phyloP scores from a whole-genome alignment of 2,797 vertebrate species.

The Prionace glauca region DNA sequence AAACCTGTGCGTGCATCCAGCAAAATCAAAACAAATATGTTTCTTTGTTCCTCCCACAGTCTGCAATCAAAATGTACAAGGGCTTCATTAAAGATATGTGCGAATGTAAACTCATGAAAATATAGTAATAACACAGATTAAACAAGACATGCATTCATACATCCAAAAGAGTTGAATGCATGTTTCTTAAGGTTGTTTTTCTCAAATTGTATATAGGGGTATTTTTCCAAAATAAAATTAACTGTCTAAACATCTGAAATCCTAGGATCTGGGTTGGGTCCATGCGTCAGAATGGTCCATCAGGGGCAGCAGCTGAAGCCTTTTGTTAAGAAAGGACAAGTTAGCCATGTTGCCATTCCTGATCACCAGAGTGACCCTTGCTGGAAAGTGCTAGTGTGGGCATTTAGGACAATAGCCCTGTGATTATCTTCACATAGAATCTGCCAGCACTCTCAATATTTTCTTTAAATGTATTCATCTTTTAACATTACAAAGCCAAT shows the following conservation, averaged over 20 bases:
- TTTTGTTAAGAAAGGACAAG: neutral
- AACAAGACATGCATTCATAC: neutral
- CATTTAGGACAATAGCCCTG: neutral
- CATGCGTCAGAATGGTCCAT: neutral
- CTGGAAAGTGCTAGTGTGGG: neutral
- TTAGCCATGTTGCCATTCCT: neutral
- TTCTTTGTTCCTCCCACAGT: neutral
- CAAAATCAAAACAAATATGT: neutral
- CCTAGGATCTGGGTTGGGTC: neutral
- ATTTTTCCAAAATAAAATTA: neutral
- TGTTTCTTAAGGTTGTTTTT: neutral
- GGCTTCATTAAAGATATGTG: neutral
- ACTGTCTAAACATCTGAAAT: neutral
- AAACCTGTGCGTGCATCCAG: neutral
- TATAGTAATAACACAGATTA: neutral
- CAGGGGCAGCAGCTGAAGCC: neutral
- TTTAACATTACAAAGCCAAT: no score
- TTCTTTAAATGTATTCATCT: no score
- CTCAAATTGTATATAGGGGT: neutral
- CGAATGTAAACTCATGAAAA: conserved; percentile 9
- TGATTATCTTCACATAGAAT: neutral
- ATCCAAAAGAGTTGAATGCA: neutral
- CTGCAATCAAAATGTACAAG: conserved; percentile 7
- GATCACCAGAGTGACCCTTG: neutral
- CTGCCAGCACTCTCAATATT: neutral